Evolutionary conservation across 2,113 vertebrate genomes (phyloP).

Genomic region (Dinomys branickii): DNA sequence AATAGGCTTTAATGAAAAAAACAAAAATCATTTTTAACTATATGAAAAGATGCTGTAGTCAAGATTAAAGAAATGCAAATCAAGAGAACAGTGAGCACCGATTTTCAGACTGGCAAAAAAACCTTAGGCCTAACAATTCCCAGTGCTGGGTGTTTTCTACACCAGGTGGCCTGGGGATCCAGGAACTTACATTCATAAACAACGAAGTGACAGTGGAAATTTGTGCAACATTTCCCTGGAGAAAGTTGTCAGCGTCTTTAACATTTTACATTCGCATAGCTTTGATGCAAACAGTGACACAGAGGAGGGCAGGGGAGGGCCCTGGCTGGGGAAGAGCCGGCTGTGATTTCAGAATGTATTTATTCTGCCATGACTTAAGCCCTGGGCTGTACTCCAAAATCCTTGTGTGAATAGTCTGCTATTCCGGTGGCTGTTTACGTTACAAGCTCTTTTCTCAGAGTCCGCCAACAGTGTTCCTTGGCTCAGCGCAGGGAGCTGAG

Average conservation of each 20-base stretch:
- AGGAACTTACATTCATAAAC: not conserved
- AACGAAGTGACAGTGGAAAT: not conserved
- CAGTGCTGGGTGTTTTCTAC: not conserved
- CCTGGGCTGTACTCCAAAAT: slow-evolving; percentile 54
- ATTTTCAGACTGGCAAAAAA: not conserved
- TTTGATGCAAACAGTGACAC: slow-evolving; percentile 37
- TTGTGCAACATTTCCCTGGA: not conserved
- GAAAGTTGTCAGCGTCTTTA: not conserved
- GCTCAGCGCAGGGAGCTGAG: not conserved
- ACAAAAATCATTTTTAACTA: not conserved
- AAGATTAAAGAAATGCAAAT: slow-evolving; percentile 53
- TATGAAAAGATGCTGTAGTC: slow-evolving; percentile 37
- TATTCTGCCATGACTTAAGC: slow-evolving; percentile 60
- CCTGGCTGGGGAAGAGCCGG: not conserved
- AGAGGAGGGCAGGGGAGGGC: not conserved
- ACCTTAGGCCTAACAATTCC: not conserved
- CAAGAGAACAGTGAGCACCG: not conserved
- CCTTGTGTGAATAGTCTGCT: slow-evolving; percentile 60
- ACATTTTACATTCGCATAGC: not conserved
- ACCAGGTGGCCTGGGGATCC: not conserved
- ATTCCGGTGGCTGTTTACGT: slow-evolving; percentile 52
- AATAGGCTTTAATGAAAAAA: not conserved
- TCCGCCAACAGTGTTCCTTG: not conserved
- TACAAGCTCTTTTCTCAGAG: slow-evolving; percentile 38
- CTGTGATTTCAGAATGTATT: slow-evolving; percentile 64